phyloP scores from a whole-genome alignment of 2,888 invertebrate genomes.

The Dermolepida albohirtum region DNA sequence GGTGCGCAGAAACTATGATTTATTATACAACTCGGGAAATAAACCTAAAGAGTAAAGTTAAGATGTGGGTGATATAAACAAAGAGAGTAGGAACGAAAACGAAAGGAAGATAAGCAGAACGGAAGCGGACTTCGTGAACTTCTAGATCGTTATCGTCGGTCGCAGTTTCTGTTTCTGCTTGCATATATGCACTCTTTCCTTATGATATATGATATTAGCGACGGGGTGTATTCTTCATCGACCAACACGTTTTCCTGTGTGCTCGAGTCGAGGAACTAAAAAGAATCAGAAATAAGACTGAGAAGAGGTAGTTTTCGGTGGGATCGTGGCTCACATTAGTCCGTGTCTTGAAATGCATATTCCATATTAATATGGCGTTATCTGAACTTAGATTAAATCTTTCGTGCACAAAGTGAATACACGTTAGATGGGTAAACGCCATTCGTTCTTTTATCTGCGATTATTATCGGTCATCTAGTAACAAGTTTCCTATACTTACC shows the following conservation, averaged over 20 bases:
- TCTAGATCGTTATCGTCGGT: conserved; percentile 40
- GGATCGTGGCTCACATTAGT: conserved; percentile 43
- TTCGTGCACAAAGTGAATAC: conserved; percentile 48
- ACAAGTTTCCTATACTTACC: conserved; percentile 14
- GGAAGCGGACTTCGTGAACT: conserved; percentile 39
- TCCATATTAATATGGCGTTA: conserved; percentile 53
- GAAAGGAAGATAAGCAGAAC: conserved; percentile 23
- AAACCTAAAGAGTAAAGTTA: no score
- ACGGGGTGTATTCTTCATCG: conserved; percentile 47
- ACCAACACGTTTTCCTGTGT: conserved; percentile 22
- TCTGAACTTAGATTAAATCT: conserved; percentile 51
- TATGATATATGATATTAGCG: conserved; percentile 45
- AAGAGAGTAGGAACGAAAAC: no score
- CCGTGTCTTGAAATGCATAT: conserved; percentile 45
- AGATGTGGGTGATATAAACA: no score
- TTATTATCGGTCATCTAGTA: conserved; percentile 39
- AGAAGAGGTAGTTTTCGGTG: conserved; percentile 37
- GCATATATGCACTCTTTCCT: neutral
- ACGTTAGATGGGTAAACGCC: conserved; percentile 45
- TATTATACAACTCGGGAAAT: no score
- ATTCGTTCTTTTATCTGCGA: conserved; percentile 43
- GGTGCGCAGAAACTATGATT: no score
- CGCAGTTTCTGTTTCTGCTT: conserved; percentile 22
- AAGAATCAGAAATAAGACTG: conserved; percentile 7
- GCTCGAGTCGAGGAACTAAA: neutral